These are phyloP conservation scores for Lydus trimaculatus DNA, from an alignment of 2,888 invertebrate genomes.

Conservation along the genomic window DNA sequence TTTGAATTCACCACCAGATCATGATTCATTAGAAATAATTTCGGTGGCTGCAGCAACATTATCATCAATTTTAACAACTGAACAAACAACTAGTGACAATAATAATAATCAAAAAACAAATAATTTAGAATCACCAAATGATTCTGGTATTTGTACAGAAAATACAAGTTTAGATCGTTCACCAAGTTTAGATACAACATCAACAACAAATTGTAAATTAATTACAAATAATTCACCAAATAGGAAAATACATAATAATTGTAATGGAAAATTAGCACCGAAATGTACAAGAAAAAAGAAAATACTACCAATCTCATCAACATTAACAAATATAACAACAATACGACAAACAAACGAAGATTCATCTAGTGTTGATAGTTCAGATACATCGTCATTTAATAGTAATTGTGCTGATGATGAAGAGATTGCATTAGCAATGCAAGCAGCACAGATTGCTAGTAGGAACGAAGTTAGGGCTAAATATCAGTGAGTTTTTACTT, in stretches of 20 bases:
- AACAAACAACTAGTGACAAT: conserved; percentile 18
- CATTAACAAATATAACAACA: background rate
- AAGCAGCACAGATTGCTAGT: conserved; percentile 83
- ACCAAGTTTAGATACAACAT: conserved; percentile 64
- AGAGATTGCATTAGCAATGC: conserved; percentile 84
- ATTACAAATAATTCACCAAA: background rate
- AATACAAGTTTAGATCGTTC: conserved; percentile 74
- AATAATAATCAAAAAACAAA: conserved; percentile 11
- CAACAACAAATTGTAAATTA: background rate
- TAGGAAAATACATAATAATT: background rate
- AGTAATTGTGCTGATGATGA: conserved; percentile 87
- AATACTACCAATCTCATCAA: background rate
- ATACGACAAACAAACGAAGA: conserved; percentile 43
- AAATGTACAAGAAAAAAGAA: conserved; percentile 27
- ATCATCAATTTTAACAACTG: conserved; percentile 65
- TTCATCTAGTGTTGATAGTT: conserved; percentile 55
- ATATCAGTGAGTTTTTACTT: conserved; percentile 67
- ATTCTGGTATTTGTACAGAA: conserved; percentile 77
- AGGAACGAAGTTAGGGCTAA: conserved; percentile 80
- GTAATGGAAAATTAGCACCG: conserved; percentile 19
- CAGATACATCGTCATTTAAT: conserved; percentile 73
- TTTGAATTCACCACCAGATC: conserved; percentile 61
- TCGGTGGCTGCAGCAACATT: conserved; percentile 71
- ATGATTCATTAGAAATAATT: conserved; percentile 65
- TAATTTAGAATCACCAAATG: conserved; percentile 61